Base-by-base conservation (phyloP, 2,113 vertebrate genomes). In the Galemys pyrenaicus region DNA sequence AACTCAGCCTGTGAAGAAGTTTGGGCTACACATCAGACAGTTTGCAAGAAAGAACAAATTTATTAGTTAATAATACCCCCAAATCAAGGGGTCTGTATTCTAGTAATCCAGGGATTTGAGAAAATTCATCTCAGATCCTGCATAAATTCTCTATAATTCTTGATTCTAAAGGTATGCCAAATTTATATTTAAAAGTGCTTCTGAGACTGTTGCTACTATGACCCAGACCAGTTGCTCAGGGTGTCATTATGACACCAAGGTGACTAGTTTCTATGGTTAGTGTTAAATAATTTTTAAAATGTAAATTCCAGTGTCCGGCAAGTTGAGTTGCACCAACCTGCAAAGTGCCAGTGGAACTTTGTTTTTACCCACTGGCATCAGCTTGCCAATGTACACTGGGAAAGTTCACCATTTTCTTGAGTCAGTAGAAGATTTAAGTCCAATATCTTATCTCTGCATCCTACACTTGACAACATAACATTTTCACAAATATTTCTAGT, bases 121-220 rank as follows among this genome's bases (percentile, higher is more conserved):
- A 62, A 83, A 68, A 94, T 64, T 37, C 46, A 0, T 32, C 28
- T 35, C 77, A 19, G 4, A 17, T 15, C 10, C 75, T 89, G 54
- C 64, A 58, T 54, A 84, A 91, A 79, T 56, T 86, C 51, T 88
- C 11, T 30, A 5, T 93, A 79, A 82, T 80, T 95, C 73, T 96
- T 68, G 32, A 75, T 97, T 97, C 85, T 96, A 96, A 92, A 97
- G 94, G 95, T 91, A 82, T 83, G 49, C 16, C 89, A 71, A 94
- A 54, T 93, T 94, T 93, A 32, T 97, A 35, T 95, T 92, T 67
- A 78, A 87, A 79, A 17, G n/a, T 26, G 19, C 64, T 91, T 95
- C 94, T 97, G 67, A 96, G 96, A 67, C 85, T 80, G 97, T 97
- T 97, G 79, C 94, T 95, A 32, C 89, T 89, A 95, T 95, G 97